Conservation (phyloP, 2,113 vertebrate genomes). For the Atlantisia rogersi region DNA sequence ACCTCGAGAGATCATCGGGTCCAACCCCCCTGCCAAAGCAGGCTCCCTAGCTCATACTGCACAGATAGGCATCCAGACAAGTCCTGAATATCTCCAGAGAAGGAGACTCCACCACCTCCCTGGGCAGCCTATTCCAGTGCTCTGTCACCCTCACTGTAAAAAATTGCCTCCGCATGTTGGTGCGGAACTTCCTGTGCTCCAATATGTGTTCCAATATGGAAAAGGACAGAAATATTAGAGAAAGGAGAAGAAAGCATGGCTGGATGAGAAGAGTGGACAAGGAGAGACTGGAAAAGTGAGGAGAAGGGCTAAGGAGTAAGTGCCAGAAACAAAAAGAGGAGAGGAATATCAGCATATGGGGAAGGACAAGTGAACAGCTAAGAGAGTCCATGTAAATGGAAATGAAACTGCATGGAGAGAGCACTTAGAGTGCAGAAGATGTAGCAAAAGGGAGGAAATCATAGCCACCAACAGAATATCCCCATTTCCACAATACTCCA, state of each 20-base stretch:
- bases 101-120: too few species aligned
- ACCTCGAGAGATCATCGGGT: too few species aligned
- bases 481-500: not conserved
- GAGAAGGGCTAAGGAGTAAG: not conserved
- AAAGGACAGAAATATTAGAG: not conserved
- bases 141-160: too few species aligned
- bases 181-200: too few species aligned
- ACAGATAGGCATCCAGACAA: too few species aligned
- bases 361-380: not conserved
- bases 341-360: not conserved
- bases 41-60: too few species aligned
- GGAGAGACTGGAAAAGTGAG: not conserved
- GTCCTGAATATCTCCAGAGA: too few species aligned
- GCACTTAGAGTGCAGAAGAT: accelerated
- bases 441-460: not conserved
- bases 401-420: not conserved
- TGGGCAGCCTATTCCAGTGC: too few species aligned
- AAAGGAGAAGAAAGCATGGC: not conserved
- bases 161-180: too few species aligned
- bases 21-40: too few species aligned
- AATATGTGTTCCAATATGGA: not conserved
- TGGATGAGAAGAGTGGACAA: not conserved
- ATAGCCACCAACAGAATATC: not conserved
- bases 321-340: not conserved
- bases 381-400: not conserved